These are phyloP conservation scores for Artibeus lituratus DNA, from an alignment of 2,797 vertebrate species.

Conservation along the genomic window DNA sequence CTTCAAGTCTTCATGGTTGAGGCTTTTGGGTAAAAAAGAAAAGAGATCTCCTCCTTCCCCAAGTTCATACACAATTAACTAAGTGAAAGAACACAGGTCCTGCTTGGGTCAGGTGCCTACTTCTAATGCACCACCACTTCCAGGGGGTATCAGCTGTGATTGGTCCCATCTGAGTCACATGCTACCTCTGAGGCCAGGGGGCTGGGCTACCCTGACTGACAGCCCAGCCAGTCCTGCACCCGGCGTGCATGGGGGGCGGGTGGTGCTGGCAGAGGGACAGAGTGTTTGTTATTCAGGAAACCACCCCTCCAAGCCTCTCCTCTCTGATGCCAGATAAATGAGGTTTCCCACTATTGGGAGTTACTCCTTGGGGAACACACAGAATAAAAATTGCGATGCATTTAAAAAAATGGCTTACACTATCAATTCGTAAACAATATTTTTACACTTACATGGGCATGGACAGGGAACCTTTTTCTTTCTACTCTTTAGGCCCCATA, in stretches of 20 bases:
- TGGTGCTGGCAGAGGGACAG: constrained; percentile 39
- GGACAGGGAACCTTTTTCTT: not conserved
- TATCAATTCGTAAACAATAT: not conserved
- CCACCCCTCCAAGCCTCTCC: constrained; percentile 52
- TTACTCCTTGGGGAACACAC: constrained; percentile 1
- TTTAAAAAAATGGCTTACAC: not conserved
- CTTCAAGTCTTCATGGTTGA: not conserved
- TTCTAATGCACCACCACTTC: not conserved
- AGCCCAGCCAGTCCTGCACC: not conserved
- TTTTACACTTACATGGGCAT: not conserved
- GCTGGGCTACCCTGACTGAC: not conserved
- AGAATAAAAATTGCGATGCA: constrained; percentile 32
- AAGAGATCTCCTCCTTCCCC: not conserved
- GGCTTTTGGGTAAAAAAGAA: not conserved
- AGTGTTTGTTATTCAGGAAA: constrained; percentile 74
- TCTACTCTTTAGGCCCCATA: not conserved
- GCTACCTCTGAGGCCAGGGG: not conserved
- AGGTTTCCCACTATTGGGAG: constrained; percentile 47
- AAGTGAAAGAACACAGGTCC: not conserved
- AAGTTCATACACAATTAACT: not conserved
- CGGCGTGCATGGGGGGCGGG: not conserved
- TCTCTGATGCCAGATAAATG: constrained; percentile 53
- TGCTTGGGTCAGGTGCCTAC: not conserved
- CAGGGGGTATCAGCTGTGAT: not conserved
- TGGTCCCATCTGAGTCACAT: not conserved